A percentile compares a stretch with the other conserved stretches of the same genome.
Evolutionary conservation across 2,797 vertebrate genomes (phyloP).

Genomic region (Myotis pilosus): DNA sequence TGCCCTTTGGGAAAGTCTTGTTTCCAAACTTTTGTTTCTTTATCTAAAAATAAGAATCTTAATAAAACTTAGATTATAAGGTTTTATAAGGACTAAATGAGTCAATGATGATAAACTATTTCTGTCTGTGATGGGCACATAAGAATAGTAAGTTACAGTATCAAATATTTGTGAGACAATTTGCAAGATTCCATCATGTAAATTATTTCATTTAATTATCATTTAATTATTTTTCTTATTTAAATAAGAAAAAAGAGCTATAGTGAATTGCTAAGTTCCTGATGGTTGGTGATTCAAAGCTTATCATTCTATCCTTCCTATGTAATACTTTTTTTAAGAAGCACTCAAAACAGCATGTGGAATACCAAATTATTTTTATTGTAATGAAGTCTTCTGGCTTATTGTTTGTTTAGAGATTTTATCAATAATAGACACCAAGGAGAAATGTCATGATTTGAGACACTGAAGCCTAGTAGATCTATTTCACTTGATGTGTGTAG

Average conservation of each 20-base stretch:
- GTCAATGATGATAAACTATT: background rate
- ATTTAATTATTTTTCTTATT: background rate
- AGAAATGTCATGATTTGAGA: background rate
- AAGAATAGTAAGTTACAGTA: background rate
- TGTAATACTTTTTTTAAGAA: background rate
- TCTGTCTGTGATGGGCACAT: background rate
- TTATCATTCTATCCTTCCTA: background rate
- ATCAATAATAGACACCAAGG: background rate
- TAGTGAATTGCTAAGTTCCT: background rate
- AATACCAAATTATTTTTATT: background rate
- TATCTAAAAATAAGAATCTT: background rate
- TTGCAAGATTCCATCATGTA: background rate
- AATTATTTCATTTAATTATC: background rate
- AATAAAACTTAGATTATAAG: background rate
- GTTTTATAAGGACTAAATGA: background rate
- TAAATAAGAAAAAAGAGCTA: background rate
- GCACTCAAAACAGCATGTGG: background rate
- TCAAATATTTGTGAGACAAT: background rate
- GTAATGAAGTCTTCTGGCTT: background rate
- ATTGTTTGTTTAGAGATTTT: slow-evolving; percentile 9
- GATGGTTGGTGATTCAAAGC: background rate
- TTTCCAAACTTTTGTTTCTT: background rate
- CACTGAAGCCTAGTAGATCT: background rate
- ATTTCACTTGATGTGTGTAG: background rate
- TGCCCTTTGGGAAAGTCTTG: background rate